A percentile compares a stretch with the other conserved stretches of the same genome.
Evolutionary conservation across 2,888 invertebrate genomes (phyloP).

Genomic region (Yponomeuta evonymella): DNA sequence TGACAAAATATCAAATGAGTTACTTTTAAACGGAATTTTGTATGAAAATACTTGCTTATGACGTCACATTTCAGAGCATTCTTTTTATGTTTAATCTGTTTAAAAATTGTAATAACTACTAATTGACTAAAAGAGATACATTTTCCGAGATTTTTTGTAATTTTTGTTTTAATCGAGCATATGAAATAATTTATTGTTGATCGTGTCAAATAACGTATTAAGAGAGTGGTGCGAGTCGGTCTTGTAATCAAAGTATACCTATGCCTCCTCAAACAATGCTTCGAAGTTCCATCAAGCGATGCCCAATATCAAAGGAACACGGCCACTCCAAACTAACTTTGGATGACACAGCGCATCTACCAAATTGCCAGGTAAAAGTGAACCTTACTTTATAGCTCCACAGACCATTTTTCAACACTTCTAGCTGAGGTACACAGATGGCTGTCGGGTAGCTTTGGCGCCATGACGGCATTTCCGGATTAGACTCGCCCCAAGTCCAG

Average conservation of each 20-base stretch:
- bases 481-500: neutral
- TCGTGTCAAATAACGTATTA: too few species aligned
- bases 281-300: neutral
- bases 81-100: too few species aligned
- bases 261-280: neutral
- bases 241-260: neutral
- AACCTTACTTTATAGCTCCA: too few species aligned
- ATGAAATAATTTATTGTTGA: too few species aligned
- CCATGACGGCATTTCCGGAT: constrained; percentile 12
- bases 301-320: constrained; percentile 1
- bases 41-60: too few species aligned
- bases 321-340: constrained; percentile 1
- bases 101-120: too few species aligned
- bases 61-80: too few species aligned
- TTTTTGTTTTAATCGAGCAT: too few species aligned
- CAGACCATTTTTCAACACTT: neutral
- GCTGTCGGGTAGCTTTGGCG: constrained; percentile 7
- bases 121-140: too few species aligned
- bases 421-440: neutral
- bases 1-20: too few species aligned
- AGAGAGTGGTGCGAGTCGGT: neutral
- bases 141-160: too few species aligned
- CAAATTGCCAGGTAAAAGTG: neutral
- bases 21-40: too few species aligned
- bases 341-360: neutral